Evolutionary conservation across 1,140 invertebrate species (phyloP), one percentile per base, ranked within the genome.

Genomic region (Lanistes nyassanus): DNA sequence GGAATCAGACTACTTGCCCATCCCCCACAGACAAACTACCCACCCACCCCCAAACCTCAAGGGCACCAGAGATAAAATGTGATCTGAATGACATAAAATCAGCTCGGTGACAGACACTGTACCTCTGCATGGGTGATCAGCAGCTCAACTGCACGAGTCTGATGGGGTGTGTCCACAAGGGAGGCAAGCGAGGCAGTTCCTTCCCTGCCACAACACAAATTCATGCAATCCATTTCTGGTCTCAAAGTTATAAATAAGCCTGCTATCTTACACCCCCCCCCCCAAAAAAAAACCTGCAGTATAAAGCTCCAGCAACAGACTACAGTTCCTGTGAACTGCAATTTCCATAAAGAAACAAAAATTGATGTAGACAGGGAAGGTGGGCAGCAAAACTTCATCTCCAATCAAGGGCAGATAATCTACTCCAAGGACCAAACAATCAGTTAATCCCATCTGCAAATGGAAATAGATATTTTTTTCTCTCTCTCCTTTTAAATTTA

Each of bases 101-200:
- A 69, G 3, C 6, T 11, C 5, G 37, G 6, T 7, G 3, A 65
- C 0, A 36, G 31, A 56, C n/a, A 47, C 58, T n/a, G 76, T 73
- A 87, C 86, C 81, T 86, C 80, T 73, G 83, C 91, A 84, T 90
- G 82, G 13, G 81, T 83, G 36, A 92, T 92, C 21, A 92, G 84
- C 23, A 92, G 85, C 81, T 92, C 92, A 51, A 92, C 87, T 21
- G 90, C 90, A 62, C 90, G 84, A 3, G 91, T 91, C 80, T 92
- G 92, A 83, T 92, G 90, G 72, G 91, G 89, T 13, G 91, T 92
- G 80, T 92, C 92, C 13, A 92, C 88, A 34, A 92, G 83, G 31
- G 90, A 91, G 65, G 87, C 90, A 29, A 92, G 82, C 1, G 91
- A 91, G 6, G 91, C 90, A 42, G 87, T 88, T 7, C 90, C 90